Base-by-base conservation (phyloP, 2,797 vertebrate species). In the Lacerta viridis region DNA sequence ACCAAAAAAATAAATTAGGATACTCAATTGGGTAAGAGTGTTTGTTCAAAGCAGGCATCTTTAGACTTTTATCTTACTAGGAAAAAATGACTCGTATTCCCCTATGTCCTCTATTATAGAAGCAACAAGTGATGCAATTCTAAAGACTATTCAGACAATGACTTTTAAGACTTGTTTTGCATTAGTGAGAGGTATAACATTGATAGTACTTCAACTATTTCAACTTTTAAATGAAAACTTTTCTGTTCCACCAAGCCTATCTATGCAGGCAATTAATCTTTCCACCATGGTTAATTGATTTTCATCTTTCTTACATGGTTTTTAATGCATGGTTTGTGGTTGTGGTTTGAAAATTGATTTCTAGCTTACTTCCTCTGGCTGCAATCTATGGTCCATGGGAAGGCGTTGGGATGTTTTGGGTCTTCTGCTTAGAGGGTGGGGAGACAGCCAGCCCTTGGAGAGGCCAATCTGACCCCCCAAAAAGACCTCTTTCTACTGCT, bases 41-140 rank as follows among this genome's bases (percentile, higher is more conserved):
- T 85, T 80, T 88, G 46, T 15, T 39, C 71, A 33, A 85, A 88
- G 72, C 85, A 3, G 7, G 90, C 36, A 36, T 68, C 41, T 93
- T 72, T 78, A 23, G 9, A 86, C 0, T 18, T 11, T n/a, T 80
- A 85, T n/a, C 43, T 50, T 33, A 66, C 17, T 66, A 74, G 81
- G 85, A 46, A 87, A 90, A 86, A 80, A 64, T 29, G 36, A 0
- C 1, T 0, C 82, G 64, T 87, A 92, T 25, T 76, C 7, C 25
- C 43, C 75, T 79, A 79, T 69, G 20, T 41, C 4, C 92, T 90
- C 79, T 69, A 75, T 75, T 29, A 85, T 9, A 80, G 75, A 91
- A 80, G 13, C 33, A 80, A 7, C 29, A 76, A 89, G 80, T 39
- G 84, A 90, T 64, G 66, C 36, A 87, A 77, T 39, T 86, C 72